phyloP scores from a whole-genome alignment of 30 jellyfish, hydroid and myxozoan genomes.

The Aurelia aurita region DNA sequence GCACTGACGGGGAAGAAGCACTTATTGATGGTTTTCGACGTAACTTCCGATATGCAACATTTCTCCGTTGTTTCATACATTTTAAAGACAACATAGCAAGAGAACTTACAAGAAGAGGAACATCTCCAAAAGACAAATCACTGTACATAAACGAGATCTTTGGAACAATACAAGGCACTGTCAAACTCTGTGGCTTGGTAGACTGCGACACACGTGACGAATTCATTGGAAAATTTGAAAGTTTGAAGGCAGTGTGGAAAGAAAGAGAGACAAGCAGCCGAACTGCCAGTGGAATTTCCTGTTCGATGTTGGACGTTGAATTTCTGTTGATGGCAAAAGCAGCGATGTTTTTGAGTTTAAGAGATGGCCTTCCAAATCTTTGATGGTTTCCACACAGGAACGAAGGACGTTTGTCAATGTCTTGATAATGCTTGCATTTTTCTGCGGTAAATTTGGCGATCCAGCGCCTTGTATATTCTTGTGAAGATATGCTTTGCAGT shows the following conservation, averaged over 20 bases:
- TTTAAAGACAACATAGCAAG: constrained; percentile 3
- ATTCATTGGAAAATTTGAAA: not conserved
- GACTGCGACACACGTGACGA: constrained; percentile 25
- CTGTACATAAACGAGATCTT: constrained; percentile 8
- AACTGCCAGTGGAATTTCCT: not conserved
- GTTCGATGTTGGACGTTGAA: no score
- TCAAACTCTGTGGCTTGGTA: constrained; percentile 2
- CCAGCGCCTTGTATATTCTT: no score
- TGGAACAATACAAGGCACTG: not conserved
- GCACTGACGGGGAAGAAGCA: constrained; percentile 30
- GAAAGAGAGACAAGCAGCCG: constrained; percentile 3
- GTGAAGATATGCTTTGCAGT: no score
- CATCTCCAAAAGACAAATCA: not conserved
- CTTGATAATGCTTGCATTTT: no score
- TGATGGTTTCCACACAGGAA: no score
- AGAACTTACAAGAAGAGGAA: not conserved
- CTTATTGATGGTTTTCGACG: constrained; percentile 1
- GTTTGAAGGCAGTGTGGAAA: constrained; percentile 5
- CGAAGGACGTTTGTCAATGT: no score
- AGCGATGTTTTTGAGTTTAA: no score
- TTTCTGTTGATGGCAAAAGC: no score
- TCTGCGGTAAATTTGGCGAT: no score
- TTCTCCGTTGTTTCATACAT: constrained; percentile 21
- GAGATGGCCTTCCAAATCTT: no score
- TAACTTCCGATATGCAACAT: constrained; percentile 1